A percentile compares a stretch with the other conserved stretches of the same genome.
Evolutionary conservation across 2,888 invertebrate species (phyloP).

Genomic region (Habroteleia sp.): DNA sequence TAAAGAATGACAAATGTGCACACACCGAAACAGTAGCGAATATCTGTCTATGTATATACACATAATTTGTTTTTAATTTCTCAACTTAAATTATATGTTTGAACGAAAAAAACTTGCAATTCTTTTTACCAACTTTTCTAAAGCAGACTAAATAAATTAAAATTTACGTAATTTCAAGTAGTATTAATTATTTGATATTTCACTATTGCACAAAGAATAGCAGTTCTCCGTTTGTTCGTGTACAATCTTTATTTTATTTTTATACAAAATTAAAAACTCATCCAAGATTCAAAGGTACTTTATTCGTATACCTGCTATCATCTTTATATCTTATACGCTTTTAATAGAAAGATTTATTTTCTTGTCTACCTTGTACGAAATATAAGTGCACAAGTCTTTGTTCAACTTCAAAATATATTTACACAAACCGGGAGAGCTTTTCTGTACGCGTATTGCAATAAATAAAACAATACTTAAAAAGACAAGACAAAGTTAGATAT

Average conservation of each 20-base stretch:
- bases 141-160: conserved; percentile 46
- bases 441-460: conserved; percentile 12
- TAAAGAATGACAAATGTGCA: conserved; percentile 28
- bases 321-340: conserved; percentile 27
- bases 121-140: conserved; percentile 33
- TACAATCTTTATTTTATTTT: conserved; percentile 43
- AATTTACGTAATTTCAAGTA: conserved; percentile 53
- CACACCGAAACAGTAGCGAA: not conserved
- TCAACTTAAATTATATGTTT: conserved; percentile 39
- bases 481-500: conserved; percentile 41
- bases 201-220: conserved; percentile 32
- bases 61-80: conserved; percentile 40
- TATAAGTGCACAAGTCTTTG: conserved; percentile 37
- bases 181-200: conserved; percentile 38
- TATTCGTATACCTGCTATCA: conserved; percentile 25
- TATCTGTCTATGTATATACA: conserved; percentile 18
- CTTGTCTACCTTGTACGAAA: conserved; percentile 28
- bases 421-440: conserved; percentile 19
- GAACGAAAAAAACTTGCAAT: conserved; percentile 36
- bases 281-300: conserved; percentile 30
- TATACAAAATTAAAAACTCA: conserved; percentile 45
- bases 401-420: conserved; percentile 31
- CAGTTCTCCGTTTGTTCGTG: conserved; percentile 25
- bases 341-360: conserved; percentile 51
- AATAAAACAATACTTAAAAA: conserved; percentile 39